Evolutionary conservation across 1,140 invertebrate genomes (phyloP).

Genomic region (Tigriopus japonicus): DNA sequence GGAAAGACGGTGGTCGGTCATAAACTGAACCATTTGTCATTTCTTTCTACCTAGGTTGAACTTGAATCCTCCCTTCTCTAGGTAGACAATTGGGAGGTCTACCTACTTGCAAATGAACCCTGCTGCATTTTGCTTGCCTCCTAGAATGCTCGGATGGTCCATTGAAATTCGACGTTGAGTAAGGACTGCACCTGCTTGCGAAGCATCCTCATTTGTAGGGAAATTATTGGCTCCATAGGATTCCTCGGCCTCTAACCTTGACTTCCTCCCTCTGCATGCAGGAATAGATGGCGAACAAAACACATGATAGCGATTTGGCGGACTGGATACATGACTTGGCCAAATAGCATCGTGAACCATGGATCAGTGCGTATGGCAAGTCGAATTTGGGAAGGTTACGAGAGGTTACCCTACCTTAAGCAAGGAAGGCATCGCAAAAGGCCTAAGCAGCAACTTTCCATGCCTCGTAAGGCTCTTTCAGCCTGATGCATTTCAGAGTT

Average conservation of each 20-base stretch:
- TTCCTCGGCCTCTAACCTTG: background rate
- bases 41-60: no score
- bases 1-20: background rate
- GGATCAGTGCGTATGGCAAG: background rate
- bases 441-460: slow-evolving; percentile 94
- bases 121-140: background rate
- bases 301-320: no score
- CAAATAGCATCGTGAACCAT: background rate
- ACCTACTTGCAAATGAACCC: background rate
- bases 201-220: slow-evolving; percentile 33
- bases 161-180: no score
- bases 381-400: background rate
- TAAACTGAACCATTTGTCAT: slow-evolving; percentile 22
- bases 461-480: slow-evolving; percentile 95
- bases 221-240: background rate
- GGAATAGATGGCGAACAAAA: no score
- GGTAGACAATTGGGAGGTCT: background rate
- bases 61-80: background rate
- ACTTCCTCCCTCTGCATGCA: background rate
- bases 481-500: slow-evolving; percentile 98
- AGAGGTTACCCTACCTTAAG: background rate
- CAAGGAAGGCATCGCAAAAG: slow-evolving; percentile 79
- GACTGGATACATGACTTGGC: no score
- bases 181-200: slow-evolving; percentile 35
- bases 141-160: background rate